Conservation (phyloP, 2,113 vertebrate genomes). For the Oophaga pumilio region DNA sequence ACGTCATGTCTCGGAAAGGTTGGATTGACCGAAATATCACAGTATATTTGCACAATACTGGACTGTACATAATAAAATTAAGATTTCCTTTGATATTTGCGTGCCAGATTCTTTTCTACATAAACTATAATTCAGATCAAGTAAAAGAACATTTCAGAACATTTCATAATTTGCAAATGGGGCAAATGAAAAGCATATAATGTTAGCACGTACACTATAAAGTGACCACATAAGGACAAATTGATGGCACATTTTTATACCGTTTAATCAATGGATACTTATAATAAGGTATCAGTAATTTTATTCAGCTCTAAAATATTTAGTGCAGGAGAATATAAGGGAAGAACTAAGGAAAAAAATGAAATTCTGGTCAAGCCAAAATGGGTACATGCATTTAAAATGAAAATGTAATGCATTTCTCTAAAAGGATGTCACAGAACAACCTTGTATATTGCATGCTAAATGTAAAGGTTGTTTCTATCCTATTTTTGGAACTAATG, state of each 20-base stretch:
- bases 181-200: background rate
- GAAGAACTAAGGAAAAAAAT: background rate
- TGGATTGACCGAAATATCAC: no score
- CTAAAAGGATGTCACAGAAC: no score
- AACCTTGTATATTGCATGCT: no score
- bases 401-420: background rate
- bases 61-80: no score
- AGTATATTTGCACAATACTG: no score
- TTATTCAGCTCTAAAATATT: background rate
- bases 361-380: background rate
- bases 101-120: background rate
- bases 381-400: background rate
- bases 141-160: background rate
- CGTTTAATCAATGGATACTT: constrained; percentile 4
- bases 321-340: background rate
- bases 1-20: no score
- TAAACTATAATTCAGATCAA: background rate
- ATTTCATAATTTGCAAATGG: background rate
- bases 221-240: constrained; percentile 17
- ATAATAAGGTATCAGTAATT: constrained; percentile 5
- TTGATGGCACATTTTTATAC: constrained; percentile 6
- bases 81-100: no score
- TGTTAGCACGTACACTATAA: constrained; percentile 3
- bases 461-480: no score
- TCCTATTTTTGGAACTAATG: no score